Conservation (phyloP, 2,888 invertebrate genomes). For the Drosophila kambysellisi region DNA sequence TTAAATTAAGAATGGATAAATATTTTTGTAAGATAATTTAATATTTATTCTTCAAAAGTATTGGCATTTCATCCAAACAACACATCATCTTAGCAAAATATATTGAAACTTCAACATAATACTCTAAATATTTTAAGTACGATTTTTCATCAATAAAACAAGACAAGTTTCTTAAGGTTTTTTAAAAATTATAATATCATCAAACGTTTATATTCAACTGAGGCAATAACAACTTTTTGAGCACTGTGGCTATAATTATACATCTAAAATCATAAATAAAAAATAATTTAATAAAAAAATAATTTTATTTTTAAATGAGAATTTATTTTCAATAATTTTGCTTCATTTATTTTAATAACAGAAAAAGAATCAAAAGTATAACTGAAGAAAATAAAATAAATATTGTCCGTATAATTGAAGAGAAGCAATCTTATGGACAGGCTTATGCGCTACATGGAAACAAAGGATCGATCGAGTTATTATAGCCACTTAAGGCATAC, state of each 20-base stretch:
- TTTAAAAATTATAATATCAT: background rate
- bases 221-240: background rate
- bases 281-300: too few relatives aligned
- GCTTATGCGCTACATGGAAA: constrained; percentile 7
- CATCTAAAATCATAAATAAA: background rate
- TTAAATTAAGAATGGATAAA: background rate
- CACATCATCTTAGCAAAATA: background rate
- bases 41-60: background rate
- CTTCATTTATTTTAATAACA: too few relatives aligned
- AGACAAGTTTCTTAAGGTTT: background rate
- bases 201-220: background rate
- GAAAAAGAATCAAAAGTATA: too few relatives aligned
- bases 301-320: background rate
- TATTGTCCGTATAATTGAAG: background rate
- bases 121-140: background rate
- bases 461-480: constrained; percentile 12
- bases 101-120: background rate
- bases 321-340: background rate
- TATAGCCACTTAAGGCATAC: constrained; percentile 16
- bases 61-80: background rate
- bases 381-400: background rate
- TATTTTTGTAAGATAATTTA: background rate
- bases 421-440: background rate
- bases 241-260: background rate
- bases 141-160: background rate